A percentile compares a stretch with the other conserved stretches of the same genome.
Evolutionary conservation across 2,888 invertebrate species (phyloP).

Genomic region (Hypomecis atomaria): DNA sequence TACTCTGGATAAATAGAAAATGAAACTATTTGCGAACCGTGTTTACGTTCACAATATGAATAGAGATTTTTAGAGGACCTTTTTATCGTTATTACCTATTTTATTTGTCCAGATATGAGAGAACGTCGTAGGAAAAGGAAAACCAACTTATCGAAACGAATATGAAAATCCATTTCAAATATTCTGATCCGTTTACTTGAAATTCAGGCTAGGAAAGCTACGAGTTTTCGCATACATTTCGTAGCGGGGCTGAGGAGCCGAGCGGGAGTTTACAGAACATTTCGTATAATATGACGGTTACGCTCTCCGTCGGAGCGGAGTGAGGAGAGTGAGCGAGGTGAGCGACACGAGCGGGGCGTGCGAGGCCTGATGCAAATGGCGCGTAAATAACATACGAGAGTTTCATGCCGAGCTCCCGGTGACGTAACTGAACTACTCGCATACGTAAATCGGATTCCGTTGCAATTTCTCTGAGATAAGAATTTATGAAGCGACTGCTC

Average conservation of each 20-base stretch:
- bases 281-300: constrained; percentile 32
- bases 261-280: constrained; percentile 27
- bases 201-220: constrained; percentile 25
- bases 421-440: constrained; percentile 33
- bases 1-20: constrained; percentile 19
- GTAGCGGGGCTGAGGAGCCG: constrained; percentile 15
- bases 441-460: constrained; percentile 23
- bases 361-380: constrained; percentile 63
- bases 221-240: constrained; percentile 26
- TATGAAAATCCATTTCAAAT: constrained; percentile 36
- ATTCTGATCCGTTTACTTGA: constrained; percentile 34
- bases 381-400: constrained; percentile 75
- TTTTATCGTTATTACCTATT: not conserved
- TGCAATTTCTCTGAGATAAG: constrained; percentile 20
- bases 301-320: constrained; percentile 47
- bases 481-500: constrained; percentile 8
- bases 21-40: constrained; percentile 20
- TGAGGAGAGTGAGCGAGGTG: constrained; percentile 45
- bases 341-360: constrained; percentile 45
- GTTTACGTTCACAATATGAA: constrained; percentile 8
- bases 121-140: constrained; percentile 4
- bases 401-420: constrained; percentile 37
- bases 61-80: constrained; percentile 13
- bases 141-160: constrained; percentile 27
- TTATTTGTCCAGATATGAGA: not conserved